Evolutionary conservation across 2,113 vertebrate genomes (phyloP), one percentile per base, ranked within the genome.

Genomic region (Struthio camelus): DNA sequence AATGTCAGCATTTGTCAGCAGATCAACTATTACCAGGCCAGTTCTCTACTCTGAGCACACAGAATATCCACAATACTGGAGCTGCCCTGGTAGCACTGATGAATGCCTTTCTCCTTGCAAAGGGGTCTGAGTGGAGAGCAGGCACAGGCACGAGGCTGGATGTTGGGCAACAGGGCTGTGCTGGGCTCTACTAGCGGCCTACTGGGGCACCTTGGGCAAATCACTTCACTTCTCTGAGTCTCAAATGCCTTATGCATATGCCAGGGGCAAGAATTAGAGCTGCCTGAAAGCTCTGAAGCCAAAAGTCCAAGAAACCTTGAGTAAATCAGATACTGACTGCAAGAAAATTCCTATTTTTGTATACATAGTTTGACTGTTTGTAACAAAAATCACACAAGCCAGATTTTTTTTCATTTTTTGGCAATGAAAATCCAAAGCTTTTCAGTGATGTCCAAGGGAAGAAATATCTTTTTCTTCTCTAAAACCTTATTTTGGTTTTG

Each of bases 321-420:
- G 36, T 79, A 53, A 70, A 87, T 90, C 34, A 84, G 73, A 95
- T 87, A 75, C 44, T 87, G 73, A 79, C 86, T 85, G 70, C 70
- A 89, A 89, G 80, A 92, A 81, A 79, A 85, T 14, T 67, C 36
- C 73, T 79, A 32, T 69, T 92, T 94, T 48, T 94, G 14, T 87
- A 80, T 70, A 91, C 94, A 93, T 48, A 38, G 81, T 87, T 91
- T 89, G 56, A 16, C 69, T 87, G 71, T 61, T 96, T 66, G 38
- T 34, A 93, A 93, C 67, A 85, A 89, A 94, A 93, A 79, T 44
- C 61, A 56, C 44, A 89, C 10, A 34, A 56, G 51, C 14, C 75
- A 83, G 38, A 13, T 64, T 51, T 50, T 50, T 4, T 36, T 64
- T 11, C 80, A 17, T 2, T n/a, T 32, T 89, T 91, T 91, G 89